Evolutionary conservation across 2,888 invertebrate genomes (phyloP), one percentile per base, ranked within the genome.

Genomic region (Eupeodes latifasciatus): DNA sequence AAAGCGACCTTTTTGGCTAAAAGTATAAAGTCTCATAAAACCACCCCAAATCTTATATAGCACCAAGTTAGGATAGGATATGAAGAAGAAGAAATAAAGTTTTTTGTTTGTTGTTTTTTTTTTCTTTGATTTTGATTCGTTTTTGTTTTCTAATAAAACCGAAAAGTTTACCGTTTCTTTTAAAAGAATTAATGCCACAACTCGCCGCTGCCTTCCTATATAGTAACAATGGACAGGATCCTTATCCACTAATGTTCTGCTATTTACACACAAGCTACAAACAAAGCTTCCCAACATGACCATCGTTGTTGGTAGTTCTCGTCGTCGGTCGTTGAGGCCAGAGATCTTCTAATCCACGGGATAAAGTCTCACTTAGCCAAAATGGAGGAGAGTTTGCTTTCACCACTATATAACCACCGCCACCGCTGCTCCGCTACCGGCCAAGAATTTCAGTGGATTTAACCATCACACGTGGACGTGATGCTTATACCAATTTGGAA

Each of bases 191-290:
- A 88, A 78, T 78, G 64, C 77, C 81, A 64, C 77, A 34, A 82
- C 79, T 47, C 57, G 19, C 57, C 40, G 49, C 1, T 40, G 27
- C 27, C 27, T 27, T 27, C n/a, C n/a, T 40, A 5, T 40, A 53
- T 44, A 61, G 76, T 51, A 81, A 88, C 88, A 84, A 88, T 81
- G 81, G 84, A 88, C 88, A 85, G 67, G 77, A 62, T 84, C 72
- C 87, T 86, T 83, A 87, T 84, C 79, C 88, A 85, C 88, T 88
- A 88, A 88, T 88, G 85, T 81, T 88, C 84, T 66, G 76, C 84
- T 83, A 62, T 80, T 87, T 87, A 80, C 59, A 83, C 44, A 67
- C 49, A 72, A 59, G 76, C 53, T 40, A 40, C 53, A 66, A 87
- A 87, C 87, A 84, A 87, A 87, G 83, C 87, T 67, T 76, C 27